These are phyloP conservation scores for Margaritifera margaritifera DNA, from an alignment of 2,888 invertebrate species.

Conservation along the genomic window DNA sequence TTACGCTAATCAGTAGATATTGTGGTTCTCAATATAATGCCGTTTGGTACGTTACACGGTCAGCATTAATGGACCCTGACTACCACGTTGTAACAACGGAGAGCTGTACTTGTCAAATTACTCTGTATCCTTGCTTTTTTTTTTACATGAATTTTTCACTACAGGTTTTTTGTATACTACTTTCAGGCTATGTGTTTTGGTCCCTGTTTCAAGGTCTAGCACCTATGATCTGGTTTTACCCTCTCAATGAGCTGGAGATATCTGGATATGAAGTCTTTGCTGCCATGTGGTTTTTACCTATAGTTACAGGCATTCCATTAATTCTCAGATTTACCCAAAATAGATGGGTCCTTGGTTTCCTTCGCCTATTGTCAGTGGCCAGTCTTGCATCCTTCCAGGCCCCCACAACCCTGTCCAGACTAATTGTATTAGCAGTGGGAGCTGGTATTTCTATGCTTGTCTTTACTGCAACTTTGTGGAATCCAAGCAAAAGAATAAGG, in stretches of 20 bases:
- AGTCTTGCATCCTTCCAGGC: constrained; percentile 70
- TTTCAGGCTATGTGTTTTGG: constrained; percentile 72
- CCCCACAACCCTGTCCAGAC: constrained; percentile 61
- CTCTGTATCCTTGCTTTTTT: too few species aligned
- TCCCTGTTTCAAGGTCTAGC: constrained; percentile 70
- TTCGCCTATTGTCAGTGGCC: constrained; percentile 58
- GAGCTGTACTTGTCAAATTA: too few species aligned
- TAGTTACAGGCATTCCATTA: constrained; percentile 46
- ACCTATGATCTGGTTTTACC: constrained; percentile 74
- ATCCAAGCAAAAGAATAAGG: constrained; percentile 55
- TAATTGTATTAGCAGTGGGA: constrained; percentile 65
- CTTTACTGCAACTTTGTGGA: constrained; percentile 65
- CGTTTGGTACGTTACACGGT: too few species aligned
- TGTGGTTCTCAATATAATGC: too few species aligned
- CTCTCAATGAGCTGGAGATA: constrained; percentile 72
- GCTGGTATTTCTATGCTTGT: constrained; percentile 64
- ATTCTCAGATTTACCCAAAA: constrained; percentile 47
- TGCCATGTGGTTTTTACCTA: constrained; percentile 64
- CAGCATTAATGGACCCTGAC: too few species aligned
- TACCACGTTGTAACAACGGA: too few species aligned
- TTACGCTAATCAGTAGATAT: too few species aligned
- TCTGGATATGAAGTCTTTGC: constrained; percentile 73
- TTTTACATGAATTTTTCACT: too few species aligned
- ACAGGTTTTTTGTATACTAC: too few species aligned
- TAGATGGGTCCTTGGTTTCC: constrained; percentile 48